Evolutionary conservation across 2,888 invertebrate genomes (phyloP), one percentile per base, ranked within the genome.

Genomic region (Epirrhoe alternata): DNA sequence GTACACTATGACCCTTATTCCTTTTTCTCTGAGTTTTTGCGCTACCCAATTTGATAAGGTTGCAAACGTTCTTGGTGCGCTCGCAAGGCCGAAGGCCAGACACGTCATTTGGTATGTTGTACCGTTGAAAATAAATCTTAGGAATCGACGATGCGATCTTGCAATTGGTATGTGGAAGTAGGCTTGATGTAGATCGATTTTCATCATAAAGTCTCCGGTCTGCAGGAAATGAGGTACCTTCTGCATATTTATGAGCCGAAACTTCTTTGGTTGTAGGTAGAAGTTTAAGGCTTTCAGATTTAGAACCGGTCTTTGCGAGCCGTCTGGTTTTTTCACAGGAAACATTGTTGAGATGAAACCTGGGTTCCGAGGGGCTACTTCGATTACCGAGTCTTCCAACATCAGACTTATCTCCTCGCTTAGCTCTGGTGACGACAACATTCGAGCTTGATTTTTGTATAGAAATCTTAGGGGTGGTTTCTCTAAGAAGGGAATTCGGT

Each of bases 11-110:
- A 54, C 16, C 38, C 35, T 30, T 16, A 54, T 38, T 4, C 54
- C 54, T 17, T 17, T 54, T 10, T 35, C 54, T 16, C 54, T 0
- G 2, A 54, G 38, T 17, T 38, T 54, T 8, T 54, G 35, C 12
- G 54, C 54, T 10, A 54, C 38, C 54, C 54, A 54, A n/a, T 54
- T 54, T 3, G 54, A 54, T 10, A 54, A 14, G 16, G 54, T 54
- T 6, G 54, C 54, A 8, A 35, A 54, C 38, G 54, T 54, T 16
- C 54, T 35, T 12, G 54, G 54, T 5, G 54, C 54, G 16, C 14
- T 38, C 38, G 54, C 14, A 3, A 54, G 33, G 2, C 54, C 54
- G 38, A 54, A 54, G 0, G 54, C 31, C 16, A 54, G 12, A 31
- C 17, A 16, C 14, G 54, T 54, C 54, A 54, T 38, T 38, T 54